Evolutionary conservation across 2,888 invertebrate genomes (phyloP).

Genomic region (Pseudococcus jackbeardsleyi): DNA sequence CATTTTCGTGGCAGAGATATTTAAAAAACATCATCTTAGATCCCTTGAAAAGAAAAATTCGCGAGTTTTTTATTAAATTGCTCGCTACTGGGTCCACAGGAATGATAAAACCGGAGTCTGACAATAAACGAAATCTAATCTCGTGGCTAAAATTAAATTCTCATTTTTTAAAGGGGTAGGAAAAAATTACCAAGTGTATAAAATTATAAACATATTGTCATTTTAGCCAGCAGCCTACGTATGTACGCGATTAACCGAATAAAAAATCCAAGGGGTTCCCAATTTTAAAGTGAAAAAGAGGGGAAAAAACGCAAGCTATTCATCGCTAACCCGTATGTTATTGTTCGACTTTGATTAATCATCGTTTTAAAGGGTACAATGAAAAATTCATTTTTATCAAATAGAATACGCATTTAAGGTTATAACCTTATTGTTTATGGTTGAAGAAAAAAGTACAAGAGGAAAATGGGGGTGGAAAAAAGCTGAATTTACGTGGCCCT

Average conservation of each 20-base stretch:
- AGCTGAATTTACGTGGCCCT: conserved; percentile 16
- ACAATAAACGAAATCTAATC: conserved; percentile 3
- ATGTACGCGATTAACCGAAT: neutral
- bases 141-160: conserved; percentile 17
- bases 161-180: conserved; percentile 25
- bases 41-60: neutral
- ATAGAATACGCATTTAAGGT: conserved; percentile 45
- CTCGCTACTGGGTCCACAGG: neutral
- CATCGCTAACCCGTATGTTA: neutral
- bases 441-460: conserved; percentile 5
- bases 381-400: conserved; percentile 51
- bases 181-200: neutral
- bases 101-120: neutral
- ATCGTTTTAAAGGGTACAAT: conserved; percentile 27
- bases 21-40: conserved; percentile 36
- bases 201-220: conserved; percentile 52
- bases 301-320: neutral
- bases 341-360: conserved; percentile 51
- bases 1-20: neutral
- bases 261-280: conserved; percentile 17
- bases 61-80: conserved; percentile 44
- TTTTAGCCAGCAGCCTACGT: neutral
- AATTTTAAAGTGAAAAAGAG: neutral
- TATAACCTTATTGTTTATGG: conserved; percentile 46
- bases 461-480: neutral